phyloP scores from a whole-genome alignment of 2,888 invertebrate genomes.

The Erannis defoliaria region DNA sequence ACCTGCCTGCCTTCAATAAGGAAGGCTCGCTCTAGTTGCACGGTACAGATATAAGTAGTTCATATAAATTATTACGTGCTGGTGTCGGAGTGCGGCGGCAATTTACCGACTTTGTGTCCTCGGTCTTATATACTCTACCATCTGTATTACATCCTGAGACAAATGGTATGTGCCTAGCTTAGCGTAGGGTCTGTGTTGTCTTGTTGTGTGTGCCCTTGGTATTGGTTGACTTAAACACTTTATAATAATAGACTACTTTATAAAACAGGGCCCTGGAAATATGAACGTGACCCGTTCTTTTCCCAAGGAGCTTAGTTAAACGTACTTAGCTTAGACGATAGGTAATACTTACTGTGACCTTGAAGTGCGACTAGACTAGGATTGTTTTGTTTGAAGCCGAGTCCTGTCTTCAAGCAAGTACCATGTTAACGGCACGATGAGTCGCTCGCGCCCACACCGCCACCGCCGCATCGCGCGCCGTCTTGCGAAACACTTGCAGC shows the following conservation, averaged over 20 bases:
- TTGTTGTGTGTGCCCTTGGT: not conserved
- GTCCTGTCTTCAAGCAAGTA: not conserved
- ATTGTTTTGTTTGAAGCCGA: not conserved
- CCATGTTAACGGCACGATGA: conserved; percentile 15
- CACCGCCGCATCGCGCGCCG: conserved; percentile 1
- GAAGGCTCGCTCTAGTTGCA: conserved; percentile 38
- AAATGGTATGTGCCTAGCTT: not conserved
- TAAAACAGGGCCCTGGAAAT: no score
- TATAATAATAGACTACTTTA: no score
- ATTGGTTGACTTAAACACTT: not conserved
- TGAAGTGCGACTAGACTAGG: not conserved
- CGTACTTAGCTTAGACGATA: not conserved
- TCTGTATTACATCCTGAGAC: not conserved
- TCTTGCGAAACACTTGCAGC: conserved; percentile 26
- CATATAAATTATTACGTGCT: conserved; percentile 30
- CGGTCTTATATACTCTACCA: not conserved
- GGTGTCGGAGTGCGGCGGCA: conserved; percentile 31
- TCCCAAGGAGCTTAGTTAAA: no score
- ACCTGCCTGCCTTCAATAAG: conserved; percentile 26
- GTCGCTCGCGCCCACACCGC: conserved; percentile 18
- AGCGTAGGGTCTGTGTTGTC: not conserved
- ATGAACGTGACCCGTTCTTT: no score
- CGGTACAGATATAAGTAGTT: conserved; percentile 30
- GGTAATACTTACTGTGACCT: not conserved
- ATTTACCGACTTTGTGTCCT: conserved; percentile 21